Base-by-base conservation (phyloP, 1,140 invertebrate genomes). In the Lordiphosa mommai region DNA sequence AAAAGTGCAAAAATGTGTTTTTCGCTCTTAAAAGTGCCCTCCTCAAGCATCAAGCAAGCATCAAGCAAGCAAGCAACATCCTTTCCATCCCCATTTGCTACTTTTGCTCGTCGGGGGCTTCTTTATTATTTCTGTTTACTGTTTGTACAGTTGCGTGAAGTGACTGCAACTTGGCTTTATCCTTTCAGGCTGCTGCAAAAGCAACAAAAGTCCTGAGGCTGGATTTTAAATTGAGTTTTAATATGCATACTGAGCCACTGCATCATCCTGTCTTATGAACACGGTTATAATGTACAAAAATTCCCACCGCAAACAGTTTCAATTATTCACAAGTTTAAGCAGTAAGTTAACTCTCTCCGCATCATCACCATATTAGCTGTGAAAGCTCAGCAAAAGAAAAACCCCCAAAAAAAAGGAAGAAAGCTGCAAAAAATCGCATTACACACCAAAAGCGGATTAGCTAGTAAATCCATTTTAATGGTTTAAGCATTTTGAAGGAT, bases 1-100 rank as follows among this genome's bases (percentile, higher is more conserved):
- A 84, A 84, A 85, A 85, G 77, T 85, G 77, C 77, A 84, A 85
- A 84, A 84, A 85, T 84, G 77, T 85, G 77, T 84, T 72, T 82
- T 72, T 84, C 76, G 67, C 71, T 84, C 77, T 85, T 77, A 71
- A 84, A 67, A 72, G 59, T 52, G 56, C 57, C 56, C 64, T 49
- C 20, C 36, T 49, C 33, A 33, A 29, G 57, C 23, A 41, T n/a
- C 20, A 13, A 16, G 9, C 5, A 9, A 30, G 12, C 12, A 16
- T 34, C 33, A 12, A 1, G 40, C 61, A 10, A 20, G 27, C 38
- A 29, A 14, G 27, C 13, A 33, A 14, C 16, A 37, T n/a, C 20
- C 9, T 8, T 17, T 27, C 30, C 29, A 44, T 10, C 17, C 23
- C 23, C 23, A 27, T 27, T 4, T 9, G 7, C 27, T 27, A 16